phyloP scores from a whole-genome alignment of 2,113 vertebrate genomes.

The Entosphenus tridentatus region DNA sequence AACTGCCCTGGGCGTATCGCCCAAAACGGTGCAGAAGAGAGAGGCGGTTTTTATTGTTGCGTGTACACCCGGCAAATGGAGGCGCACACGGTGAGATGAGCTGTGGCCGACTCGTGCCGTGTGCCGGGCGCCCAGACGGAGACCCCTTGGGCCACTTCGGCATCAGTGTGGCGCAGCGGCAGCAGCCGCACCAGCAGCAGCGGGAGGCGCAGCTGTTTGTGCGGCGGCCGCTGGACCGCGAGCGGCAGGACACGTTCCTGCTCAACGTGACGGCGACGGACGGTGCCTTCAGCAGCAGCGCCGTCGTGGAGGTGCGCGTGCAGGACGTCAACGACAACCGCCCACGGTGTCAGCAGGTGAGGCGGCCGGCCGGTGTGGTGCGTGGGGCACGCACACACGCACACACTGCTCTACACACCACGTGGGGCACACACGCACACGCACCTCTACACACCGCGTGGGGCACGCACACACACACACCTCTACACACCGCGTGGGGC shows the following conservation, averaged over 20 bases:
- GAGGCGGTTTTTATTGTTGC: too few relatives aligned
- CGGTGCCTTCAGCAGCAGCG: constrained; percentile 63
- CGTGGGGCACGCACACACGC: too few relatives aligned
- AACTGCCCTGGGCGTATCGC: too few relatives aligned
- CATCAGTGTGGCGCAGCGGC: constrained; percentile 54
- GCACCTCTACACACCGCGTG: too few relatives aligned
- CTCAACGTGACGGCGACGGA: constrained; percentile 82
- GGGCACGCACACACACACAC: too few relatives aligned
- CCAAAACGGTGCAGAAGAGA: too few relatives aligned
- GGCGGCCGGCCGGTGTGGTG: constrained; percentile 5
- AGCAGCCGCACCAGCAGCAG: constrained; percentile 19
- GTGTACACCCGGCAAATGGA: too few relatives aligned
- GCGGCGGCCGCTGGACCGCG: constrained; percentile 59
- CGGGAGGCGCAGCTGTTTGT: constrained; percentile 92
- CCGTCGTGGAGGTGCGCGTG: constrained; percentile 54
- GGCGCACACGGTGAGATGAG: too few relatives aligned
- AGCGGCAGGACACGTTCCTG: constrained; percentile 50
- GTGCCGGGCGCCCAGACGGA: not conserved
- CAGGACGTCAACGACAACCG: constrained; percentile 74
- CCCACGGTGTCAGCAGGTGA: constrained; percentile 66
- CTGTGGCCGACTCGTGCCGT: too few relatives aligned
- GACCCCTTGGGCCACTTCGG: constrained; percentile 81
- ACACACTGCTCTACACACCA: too few relatives aligned
- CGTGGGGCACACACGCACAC: too few relatives aligned
- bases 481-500: too few relatives aligned